These are phyloP conservation scores for Caenorhabditis japonica DNA, from an alignment of 2,888 invertebrate species.

Conservation along the genomic window DNA sequence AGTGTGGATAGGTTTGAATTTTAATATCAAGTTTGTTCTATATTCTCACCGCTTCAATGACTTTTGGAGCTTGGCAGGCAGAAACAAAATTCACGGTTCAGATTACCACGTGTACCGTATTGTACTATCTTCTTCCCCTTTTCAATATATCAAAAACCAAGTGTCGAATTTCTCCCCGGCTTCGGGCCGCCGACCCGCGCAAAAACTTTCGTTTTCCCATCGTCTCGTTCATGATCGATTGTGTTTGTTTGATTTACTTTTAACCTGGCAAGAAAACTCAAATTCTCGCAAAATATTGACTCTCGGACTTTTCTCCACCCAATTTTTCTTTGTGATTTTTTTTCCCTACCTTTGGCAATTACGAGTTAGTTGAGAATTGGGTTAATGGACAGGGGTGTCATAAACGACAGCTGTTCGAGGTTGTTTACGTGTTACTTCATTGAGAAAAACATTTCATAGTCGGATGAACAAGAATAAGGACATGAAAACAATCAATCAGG, in stretches of 20 bases:
- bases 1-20: slow-evolving; percentile 2
- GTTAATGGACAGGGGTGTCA: too few species aligned
- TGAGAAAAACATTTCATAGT: too few species aligned
- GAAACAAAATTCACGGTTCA: too few species aligned
- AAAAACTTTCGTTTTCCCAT: slow-evolving; percentile 43
- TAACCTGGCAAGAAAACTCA: slow-evolving; percentile 38
- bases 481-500: slow-evolving; percentile 3
- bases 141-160: too few species aligned
- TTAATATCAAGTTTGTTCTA: slow-evolving; percentile 15
- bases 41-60: slow-evolving; percentile 24
- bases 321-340: not conserved
- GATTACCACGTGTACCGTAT: slow-evolving; percentile 16
- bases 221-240: slow-evolving; percentile 33
- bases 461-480: slow-evolving; percentile 9
- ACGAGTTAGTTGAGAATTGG: too few species aligned
- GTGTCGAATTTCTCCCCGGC: slow-evolving; percentile 34
- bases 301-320: not conserved
- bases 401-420: too few species aligned
- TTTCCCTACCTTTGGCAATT: too few species aligned
- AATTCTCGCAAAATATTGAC: slow-evolving; percentile 46
- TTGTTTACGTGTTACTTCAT: too few species aligned
- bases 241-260: slow-evolving; percentile 47
- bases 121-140: not conserved
- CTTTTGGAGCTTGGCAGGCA: too few species aligned
- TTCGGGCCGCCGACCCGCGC: slow-evolving; percentile 21